Evolutionary conservation across 1,140 invertebrate species (phyloP), one percentile per base, ranked within the genome.

Genomic region (Musca vetustissima): DNA sequence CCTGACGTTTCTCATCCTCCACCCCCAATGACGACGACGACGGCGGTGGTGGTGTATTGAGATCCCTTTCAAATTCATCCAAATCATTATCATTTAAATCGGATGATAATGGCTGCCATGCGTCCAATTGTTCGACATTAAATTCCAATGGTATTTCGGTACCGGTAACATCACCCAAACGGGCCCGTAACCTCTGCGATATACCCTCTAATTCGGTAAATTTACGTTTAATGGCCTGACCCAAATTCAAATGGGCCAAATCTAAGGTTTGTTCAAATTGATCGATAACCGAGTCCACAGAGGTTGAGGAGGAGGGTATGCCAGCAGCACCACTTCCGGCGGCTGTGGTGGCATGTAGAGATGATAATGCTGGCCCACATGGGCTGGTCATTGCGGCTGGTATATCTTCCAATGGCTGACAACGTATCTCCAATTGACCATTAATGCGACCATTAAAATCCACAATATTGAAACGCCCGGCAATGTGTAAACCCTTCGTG

Each of bases 381-480:
- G 50, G n/a, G n/a, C n/a, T n/a, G 17, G 48, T 15, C 48, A 49
- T 32, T 14, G 32, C 28, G n/a, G 11, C 11, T 52, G 49, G 47
- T 57, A 43, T 43, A 43, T 53, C 66, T 17, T 73, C 69, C 14
- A 73, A 19, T 6, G 75, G 71, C 32, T 71, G 66, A 24, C 73
- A 75, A 71, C 73, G 74, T 73, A 88, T 85, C 75, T 88, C 85
- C 50, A 89, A 84, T 73, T 88, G 87, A 14, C 88, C 88, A 24
- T 87, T 87, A 52, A 87, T 86, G 70, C 86, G 85, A 17, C 86
- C 87, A 70, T 83, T 84, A 68, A 88, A 88, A 71, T 89, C 87
- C 4, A 88, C 84, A 55, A 89, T 87, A 74, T 88, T 87, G 74
- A 88, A 89, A 86, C 87, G 88, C 14, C 88, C 88, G 59, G 84